Evolutionary conservation across 2,888 invertebrate species (phyloP), one percentile per base, ranked within the genome.

Genomic region (Nasonia oneida): DNA sequence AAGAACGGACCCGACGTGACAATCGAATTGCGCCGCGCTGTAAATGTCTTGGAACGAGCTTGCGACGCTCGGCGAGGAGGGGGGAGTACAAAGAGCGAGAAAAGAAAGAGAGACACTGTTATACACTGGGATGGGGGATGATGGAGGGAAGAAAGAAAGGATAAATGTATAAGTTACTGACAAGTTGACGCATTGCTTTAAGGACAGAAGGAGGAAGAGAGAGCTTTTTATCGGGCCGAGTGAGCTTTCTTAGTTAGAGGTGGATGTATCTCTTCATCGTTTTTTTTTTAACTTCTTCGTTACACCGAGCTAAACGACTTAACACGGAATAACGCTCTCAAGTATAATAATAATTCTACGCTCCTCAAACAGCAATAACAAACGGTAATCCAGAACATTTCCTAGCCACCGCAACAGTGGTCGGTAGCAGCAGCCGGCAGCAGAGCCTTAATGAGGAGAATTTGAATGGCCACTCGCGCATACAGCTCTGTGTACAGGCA

Each of bases 101-200:
- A 37, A 39, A 39, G 64, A 67, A 67, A 67, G 6, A 57, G 57
- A 57, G n/a, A 57, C 2, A 8, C 2, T 67, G 10, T 29, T 29
- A 29, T n/a, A 57, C 23, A 23, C 23, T 61, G 6, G 10, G n/a
- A n/a, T 8, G n/a, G n/a, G 57, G n/a, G 29, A 33, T n/a, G 67
- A 0, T 37, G n/a, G 47, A n/a, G 61, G 50, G 47, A 3, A 23
- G 18, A 64, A 71, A 71, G 18, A 64, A 71, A 71, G 23, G 67
- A 80, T 50, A 79, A 70, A 80, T 67, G 8, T 78, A 74, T 81
- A 81, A 71, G 53, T 67, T 76, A 81, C 77, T 74, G 84, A 84
- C 73, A 74, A 67, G 64, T 76, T 73, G 86, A 86, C 78, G 78
- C 70, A 79, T 81, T 81, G 76, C 18, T 67, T 77, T 75, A 78